Base-by-base conservation (phyloP, 2,797 vertebrate genomes). In the Anolis apletophallus region DNA sequence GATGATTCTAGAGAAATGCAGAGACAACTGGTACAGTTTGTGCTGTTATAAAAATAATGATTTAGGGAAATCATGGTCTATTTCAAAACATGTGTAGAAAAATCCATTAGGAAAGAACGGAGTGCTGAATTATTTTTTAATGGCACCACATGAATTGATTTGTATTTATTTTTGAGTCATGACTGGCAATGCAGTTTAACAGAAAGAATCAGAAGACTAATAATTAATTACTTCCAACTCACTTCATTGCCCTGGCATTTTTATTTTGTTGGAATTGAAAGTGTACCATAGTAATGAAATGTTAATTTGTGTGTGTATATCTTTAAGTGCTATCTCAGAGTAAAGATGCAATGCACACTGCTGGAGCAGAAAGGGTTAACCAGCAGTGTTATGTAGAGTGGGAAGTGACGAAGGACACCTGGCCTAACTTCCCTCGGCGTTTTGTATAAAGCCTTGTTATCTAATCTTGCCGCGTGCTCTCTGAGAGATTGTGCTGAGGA, bases 211-310 rank as follows among this genome's bases (percentile, higher is more conserved):
- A 50, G 57, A 86, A 55, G 34, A 26, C 46, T 75, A 13, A 52
- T 68, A 32, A 80, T 71, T 40, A 75, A 74, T 67, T 67, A 81
- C 46, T 54, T 81, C 72, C 61, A 86, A 57, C 61, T 32, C 34
- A 40, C 5, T n/a, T 86, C 71, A 81, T 76, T 68, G 59, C 75
- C 79, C 34, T 40, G 40, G 40, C 40, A 40, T 40, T 40, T 40
- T 40, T n/a, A n/a, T n/a, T n/a, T n/a, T n/a, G n/a, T n/a, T n/a
- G n/a, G n/a, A n/a, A n/a, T n/a, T n/a, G n/a, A n/a, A n/a, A n/a
- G n/a, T n/a, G n/a, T n/a, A n/a, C n/a, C n/a, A n/a, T n/a, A n/a
- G n/a, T n/a, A n/a, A n/a, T n/a, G n/a, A n/a, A n/a, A n/a, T n/a
- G n/a, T n/a, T n/a, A n/a, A n/a, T n/a, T n/a, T n/a, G n/a, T n/a